These are phyloP conservation scores for Acholoe squamosa DNA, from an alignment of 2,888 invertebrate genomes.

Conservation along the genomic window DNA sequence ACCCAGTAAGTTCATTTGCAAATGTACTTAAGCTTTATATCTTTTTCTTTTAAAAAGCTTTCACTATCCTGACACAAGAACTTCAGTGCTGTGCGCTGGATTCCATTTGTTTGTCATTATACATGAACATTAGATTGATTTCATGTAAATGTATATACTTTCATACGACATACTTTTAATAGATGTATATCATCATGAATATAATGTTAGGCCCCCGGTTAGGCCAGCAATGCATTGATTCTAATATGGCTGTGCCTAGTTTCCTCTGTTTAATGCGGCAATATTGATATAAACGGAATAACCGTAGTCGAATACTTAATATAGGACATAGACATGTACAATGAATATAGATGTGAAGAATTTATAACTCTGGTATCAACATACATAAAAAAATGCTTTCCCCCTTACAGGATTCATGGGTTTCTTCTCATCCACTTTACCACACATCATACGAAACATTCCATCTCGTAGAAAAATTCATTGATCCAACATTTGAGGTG, in stretches of 20 bases:
- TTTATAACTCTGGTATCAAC: too few relatives aligned
- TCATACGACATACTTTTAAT: neutral
- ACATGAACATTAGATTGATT: neutral
- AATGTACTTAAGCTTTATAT: neutral
- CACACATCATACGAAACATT: slow-evolving; percentile 84
- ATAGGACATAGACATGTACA: too few relatives aligned
- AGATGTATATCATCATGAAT: neutral
- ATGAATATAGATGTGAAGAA: too few relatives aligned
- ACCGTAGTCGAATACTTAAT: too few relatives aligned
- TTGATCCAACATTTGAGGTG: slow-evolving; percentile 79
- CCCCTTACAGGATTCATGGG: slow-evolving; percentile 63
- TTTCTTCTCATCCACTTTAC: slow-evolving; percentile 82
- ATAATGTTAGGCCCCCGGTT: neutral
- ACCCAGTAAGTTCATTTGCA: slow-evolving; percentile 69
- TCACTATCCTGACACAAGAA: neutral
- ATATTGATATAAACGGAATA: too few relatives aligned
- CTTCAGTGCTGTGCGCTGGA: neutral
- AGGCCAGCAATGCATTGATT: too few relatives aligned
- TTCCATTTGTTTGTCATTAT: neutral
- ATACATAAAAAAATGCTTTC: neutral
- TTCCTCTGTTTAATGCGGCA: too few relatives aligned
- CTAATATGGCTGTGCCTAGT: too few relatives aligned
- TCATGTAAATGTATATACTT: neutral
- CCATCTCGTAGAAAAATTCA: slow-evolving; percentile 78
- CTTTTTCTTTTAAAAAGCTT: neutral